Evolutionary conservation across 2,797 vertebrate genomes (phyloP), one percentile per base, ranked within the genome.

Genomic region (Oryzias dopingdopingensis): DNA sequence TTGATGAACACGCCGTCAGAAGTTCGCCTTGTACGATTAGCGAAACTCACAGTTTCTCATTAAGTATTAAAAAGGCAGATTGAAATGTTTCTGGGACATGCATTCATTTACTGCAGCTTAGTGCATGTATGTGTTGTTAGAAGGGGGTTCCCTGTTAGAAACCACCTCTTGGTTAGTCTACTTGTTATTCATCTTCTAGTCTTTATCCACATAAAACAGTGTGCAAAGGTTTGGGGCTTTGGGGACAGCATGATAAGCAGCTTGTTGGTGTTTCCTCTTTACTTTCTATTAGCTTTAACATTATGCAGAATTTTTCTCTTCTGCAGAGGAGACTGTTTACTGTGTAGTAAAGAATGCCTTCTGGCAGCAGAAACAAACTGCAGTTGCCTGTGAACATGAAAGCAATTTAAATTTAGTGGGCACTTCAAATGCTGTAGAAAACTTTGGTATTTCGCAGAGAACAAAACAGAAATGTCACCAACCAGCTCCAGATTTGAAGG

Each of bases 41-140:
- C 64, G 57, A 74, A 58, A 58, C 26, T 37, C 65, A 56, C 68
- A 42, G 59, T 68, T 76, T 54, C 77, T 88, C 81, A 87, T 90
- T 84, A 87, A 90, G 68, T 87, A 89, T 90, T 90, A 79, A 90
- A 71, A 45, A 69, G 65, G 67, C 76, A 81, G 83, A 86, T 79
- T 85, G 71, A 86, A 87, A 79, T 76, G 56, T 88, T 90, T 86
- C 85, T 85, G 63, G 81, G 84, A 81, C 69, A 73, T 37, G 57
- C 65, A 74, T 82, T 86, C 43, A 79, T 86, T 85, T 81, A 67
- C 62, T 16, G n/a, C 43, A 32, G 48, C 14, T 32, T 65, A 49
- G 59, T 55, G 57, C 44, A 53, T 56, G 47, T 52, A 54, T 65
- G 32, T 61, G 63, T 61, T 62, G 59, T 67, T 43, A 5, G 16